These are phyloP conservation scores for Heteractis magnifica DNA, from an alignment of 92 coral and sea anemone species.

Conservation along the genomic window DNA sequence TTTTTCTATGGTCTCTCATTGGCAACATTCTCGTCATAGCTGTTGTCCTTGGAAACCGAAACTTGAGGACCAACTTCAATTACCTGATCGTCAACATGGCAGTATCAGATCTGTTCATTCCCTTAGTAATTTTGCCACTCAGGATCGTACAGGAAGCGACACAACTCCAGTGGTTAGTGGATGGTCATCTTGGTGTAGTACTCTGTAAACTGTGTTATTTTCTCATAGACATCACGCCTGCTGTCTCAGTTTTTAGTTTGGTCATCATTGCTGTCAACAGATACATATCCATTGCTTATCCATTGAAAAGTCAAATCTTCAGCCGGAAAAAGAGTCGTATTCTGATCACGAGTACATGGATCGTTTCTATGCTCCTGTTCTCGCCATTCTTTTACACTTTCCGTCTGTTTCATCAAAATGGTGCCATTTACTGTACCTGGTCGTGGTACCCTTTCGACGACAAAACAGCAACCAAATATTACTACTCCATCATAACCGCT, in stretches of 20 bases:
- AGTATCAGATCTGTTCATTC: slow-evolving; percentile 29
- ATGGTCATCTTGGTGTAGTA: slow-evolving; percentile 20
- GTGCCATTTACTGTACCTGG: neutral
- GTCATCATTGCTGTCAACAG: slow-evolving; percentile 31
- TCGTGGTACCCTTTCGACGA: slow-evolving; percentile 27
- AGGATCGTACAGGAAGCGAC: neutral
- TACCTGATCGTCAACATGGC: slow-evolving; percentile 41
- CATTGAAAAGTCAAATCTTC: slow-evolving; percentile 27
- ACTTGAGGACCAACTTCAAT: slow-evolving; percentile 29
- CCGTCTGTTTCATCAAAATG: neutral
- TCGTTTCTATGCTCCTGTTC: slow-evolving; percentile 8
- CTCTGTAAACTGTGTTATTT: slow-evolving; percentile 32
- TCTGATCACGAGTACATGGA: slow-evolving; percentile 33
- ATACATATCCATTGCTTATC: slow-evolving; percentile 24
- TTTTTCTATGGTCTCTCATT: slow-evolving; percentile 16
- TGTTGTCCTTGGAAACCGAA: slow-evolving; percentile 21
- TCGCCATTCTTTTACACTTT: slow-evolving; percentile 35
- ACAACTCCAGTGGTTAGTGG: slow-evolving; percentile 34
- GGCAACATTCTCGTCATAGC: slow-evolving; percentile 39
- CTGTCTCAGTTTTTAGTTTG: slow-evolving; percentile 26
- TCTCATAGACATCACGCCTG: slow-evolving; percentile 30
- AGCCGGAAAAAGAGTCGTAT: neutral
- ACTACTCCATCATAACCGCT: neutral
- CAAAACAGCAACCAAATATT: neutral
- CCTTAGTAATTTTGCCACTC: slow-evolving; percentile 19